Conservation (phyloP, 23 tunicate species). For the Ciona savignyi region DNA sequence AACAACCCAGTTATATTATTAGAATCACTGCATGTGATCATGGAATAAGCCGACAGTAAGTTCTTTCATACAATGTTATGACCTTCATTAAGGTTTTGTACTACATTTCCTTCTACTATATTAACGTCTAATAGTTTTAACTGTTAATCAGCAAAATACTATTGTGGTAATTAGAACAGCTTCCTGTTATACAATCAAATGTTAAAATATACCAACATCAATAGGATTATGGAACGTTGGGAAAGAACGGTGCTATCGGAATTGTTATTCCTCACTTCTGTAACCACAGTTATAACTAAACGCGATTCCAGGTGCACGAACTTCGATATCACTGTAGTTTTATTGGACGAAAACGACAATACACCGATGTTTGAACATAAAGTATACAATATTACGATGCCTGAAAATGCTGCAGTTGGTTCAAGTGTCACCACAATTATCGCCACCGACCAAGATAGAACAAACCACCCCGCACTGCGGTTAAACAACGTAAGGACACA, state of each 20-base stretch:
- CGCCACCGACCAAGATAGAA: slow-evolving; percentile 37
- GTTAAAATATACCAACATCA: too few species aligned
- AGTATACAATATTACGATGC: slow-evolving; percentile 8
- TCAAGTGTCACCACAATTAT: slow-evolving; percentile 37
- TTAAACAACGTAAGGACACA: slow-evolving; percentile 25
- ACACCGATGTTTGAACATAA: slow-evolving; percentile 23
- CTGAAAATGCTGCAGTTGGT: slow-evolving; percentile 31
- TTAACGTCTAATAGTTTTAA: too few species aligned
- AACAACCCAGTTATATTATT: slow-evolving; percentile 9
- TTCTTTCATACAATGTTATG: background rate
- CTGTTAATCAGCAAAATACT: too few species aligned
- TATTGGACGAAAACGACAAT: slow-evolving; percentile 59
- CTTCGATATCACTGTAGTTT: slow-evolving; percentile 12
- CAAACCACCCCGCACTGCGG: slow-evolving; percentile 10
- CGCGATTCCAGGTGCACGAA: slow-evolving; percentile 32
- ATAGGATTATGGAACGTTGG: too few species aligned
- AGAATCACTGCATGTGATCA: slow-evolving; percentile 45
- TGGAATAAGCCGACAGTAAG: slow-evolving; percentile 34
- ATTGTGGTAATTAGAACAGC: too few species aligned
- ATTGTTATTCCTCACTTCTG: too few species aligned
- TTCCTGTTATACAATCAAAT: too few species aligned
- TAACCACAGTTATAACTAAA: background rate
- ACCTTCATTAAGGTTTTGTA: background rate
- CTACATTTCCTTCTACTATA: background rate
- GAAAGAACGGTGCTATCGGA: too few species aligned